phyloP scores from a whole-genome alignment of 2,113 vertebrate species.

The Callipepla squamata region DNA sequence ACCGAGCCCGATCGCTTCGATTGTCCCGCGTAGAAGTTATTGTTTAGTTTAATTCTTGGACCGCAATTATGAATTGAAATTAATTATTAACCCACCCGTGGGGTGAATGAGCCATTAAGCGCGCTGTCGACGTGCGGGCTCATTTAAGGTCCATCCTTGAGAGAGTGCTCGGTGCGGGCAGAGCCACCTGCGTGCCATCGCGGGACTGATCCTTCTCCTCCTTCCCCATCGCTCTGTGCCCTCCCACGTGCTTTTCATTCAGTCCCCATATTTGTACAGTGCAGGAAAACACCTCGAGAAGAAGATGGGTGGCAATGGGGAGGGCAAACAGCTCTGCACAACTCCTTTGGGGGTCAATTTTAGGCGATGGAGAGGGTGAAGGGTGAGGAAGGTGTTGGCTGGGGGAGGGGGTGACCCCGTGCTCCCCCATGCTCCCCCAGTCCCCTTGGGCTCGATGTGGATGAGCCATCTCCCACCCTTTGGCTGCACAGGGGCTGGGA shows the following conservation, averaged over 20 bases:
- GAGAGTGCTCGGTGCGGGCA: accelerated
- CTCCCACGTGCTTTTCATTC: accelerated
- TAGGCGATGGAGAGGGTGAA: background rate
- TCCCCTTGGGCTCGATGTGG: accelerated
- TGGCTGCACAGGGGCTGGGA: accelerated
- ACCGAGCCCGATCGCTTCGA: background rate
- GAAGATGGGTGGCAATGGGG: background rate
- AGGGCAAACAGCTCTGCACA: accelerated
- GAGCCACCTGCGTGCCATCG: accelerated
- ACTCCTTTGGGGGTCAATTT: background rate
- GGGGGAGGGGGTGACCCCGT: background rate
- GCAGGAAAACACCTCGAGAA: background rate
- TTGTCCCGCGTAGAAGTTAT: background rate
- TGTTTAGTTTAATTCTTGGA: constrained; percentile 56
- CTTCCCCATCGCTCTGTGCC: accelerated
- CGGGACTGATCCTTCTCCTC: accelerated
- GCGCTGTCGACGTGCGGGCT: background rate
- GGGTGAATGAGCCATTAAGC: constrained; percentile 8
- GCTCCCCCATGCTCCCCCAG: accelerated
- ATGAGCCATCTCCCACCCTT: background rate
- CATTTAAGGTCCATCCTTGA: background rate
- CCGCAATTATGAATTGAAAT: constrained; percentile 60
- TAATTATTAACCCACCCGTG: constrained; percentile 49
- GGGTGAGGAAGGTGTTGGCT: background rate
- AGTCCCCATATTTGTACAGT: accelerated